A percentile compares a stretch with the other conserved stretches of the same genome.
Evolutionary conservation across 2,888 invertebrate genomes (phyloP).

Genomic region (Selenia dentaria): DNA sequence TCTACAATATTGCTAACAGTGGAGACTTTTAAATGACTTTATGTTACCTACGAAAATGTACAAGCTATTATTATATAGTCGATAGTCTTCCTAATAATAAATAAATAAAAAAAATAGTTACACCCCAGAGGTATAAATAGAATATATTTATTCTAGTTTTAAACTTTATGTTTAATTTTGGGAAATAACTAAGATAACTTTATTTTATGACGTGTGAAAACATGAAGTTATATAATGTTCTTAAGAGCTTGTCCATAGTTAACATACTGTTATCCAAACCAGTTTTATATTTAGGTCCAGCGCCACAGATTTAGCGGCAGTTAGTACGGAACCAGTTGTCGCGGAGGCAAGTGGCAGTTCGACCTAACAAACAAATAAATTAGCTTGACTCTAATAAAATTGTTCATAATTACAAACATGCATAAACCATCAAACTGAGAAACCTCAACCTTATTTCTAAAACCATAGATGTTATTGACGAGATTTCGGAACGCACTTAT

Average conservation of each 20-base stretch:
- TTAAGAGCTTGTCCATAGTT: slow-evolving; percentile 3
- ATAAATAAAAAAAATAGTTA: too few species aligned
- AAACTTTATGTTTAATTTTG: too few species aligned
- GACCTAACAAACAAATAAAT: slow-evolving; percentile 60
- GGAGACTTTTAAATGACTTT: too few species aligned
- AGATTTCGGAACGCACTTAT: slow-evolving; percentile 1
- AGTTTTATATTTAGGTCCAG: slow-evolving; percentile 32
- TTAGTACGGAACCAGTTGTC: slow-evolving; percentile 10
- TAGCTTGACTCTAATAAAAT: slow-evolving; percentile 52
- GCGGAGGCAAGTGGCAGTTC: slow-evolving; percentile 38
- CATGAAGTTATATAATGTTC: background rate
- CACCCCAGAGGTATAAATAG: too few species aligned
- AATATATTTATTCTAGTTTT: too few species aligned
- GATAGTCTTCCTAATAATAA: too few species aligned
- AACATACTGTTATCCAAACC: slow-evolving; percentile 12
- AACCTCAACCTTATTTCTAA: slow-evolving; percentile 12
- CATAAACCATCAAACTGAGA: background rate
- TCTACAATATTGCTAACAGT: too few species aligned
- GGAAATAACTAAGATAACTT: too few species aligned
- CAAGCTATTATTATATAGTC: too few species aligned
- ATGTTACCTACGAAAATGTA: too few species aligned
- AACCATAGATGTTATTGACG: background rate
- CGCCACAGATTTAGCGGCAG: background rate
- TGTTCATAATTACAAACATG: slow-evolving; percentile 45
- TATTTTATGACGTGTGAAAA: too few species aligned